These are phyloP conservation scores for Campodea augens DNA, from an alignment of 1,140 invertebrate genomes.

Conservation along the genomic window DNA sequence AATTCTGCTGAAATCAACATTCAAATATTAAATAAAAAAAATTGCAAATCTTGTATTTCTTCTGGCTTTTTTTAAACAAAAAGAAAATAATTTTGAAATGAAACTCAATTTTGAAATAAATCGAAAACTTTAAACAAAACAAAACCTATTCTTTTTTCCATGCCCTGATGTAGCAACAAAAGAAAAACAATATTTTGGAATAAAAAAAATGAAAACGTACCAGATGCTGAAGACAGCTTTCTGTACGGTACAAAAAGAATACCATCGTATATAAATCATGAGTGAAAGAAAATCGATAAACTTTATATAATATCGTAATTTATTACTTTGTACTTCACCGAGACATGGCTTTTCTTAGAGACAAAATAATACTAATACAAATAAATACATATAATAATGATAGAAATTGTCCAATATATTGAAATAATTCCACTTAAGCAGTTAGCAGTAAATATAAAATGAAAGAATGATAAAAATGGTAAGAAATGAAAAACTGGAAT, in stretches of 20 bases:
- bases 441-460: neutral
- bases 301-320: neutral
- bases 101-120: too few species aligned
- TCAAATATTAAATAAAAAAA: too few species aligned
- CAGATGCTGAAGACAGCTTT: slow-evolving; percentile 2
- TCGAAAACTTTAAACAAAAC: too few species aligned
- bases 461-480: too few species aligned
- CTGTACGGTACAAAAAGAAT: neutral
- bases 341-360: neutral
- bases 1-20: too few species aligned
- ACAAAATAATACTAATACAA: neutral
- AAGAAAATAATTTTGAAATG: too few species aligned
- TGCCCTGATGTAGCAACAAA: too few species aligned
- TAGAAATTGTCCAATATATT: neutral
- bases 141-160: too few species aligned
- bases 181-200: neutral
- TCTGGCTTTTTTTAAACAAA: too few species aligned
- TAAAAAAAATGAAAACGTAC: neutral
- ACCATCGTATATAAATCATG: neutral
- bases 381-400: neutral
- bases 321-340: neutral
- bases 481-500: too few species aligned
- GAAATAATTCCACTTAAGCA: slow-evolving; percentile 1
- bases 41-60: too few species aligned
- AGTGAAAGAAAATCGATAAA: neutral